Percentiles rank a stretch among this genome's conserved stretches.
These are phyloP conservation scores for Linyphia triangularis DNA, from an alignment of 2,888 invertebrate species.

Conservation along the genomic window DNA sequence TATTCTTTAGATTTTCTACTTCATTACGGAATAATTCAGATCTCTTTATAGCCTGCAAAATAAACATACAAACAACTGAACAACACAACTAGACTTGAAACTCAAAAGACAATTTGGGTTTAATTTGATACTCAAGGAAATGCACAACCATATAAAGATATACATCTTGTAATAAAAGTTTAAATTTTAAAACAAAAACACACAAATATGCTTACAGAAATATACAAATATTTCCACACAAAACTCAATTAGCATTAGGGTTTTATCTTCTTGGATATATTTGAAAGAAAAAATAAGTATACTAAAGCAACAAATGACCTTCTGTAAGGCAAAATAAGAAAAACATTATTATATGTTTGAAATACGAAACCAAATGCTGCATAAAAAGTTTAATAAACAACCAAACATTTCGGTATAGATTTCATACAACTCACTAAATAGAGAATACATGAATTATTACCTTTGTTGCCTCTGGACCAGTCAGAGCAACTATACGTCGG, in stretches of 20 bases:
- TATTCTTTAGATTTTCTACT: conserved; percentile 70
- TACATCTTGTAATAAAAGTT: too few species aligned
- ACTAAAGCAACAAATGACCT: neutral
- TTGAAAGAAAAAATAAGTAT: too few species aligned
- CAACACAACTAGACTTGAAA: too few species aligned
- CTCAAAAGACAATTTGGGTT: too few species aligned
- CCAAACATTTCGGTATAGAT: neutral
- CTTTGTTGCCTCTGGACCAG: conserved; percentile 94
- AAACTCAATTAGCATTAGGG: too few species aligned
- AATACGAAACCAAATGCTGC: neutral
- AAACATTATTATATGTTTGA: too few species aligned
- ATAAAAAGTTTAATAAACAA: neutral
- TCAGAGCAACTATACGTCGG: conserved; percentile 96
- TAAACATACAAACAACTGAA: neutral
- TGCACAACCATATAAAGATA: too few species aligned
- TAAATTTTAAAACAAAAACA: too few species aligned
- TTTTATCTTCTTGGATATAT: too few species aligned
- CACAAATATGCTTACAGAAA: too few species aligned
- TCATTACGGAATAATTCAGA: conserved; percentile 64
- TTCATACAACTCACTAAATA: neutral
- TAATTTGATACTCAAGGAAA: too few species aligned
- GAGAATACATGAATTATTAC: conserved; percentile 78
- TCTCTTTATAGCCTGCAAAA: conserved; percentile 63
- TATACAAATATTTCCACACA: too few species aligned
- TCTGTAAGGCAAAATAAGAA: neutral